Conservation (phyloP, 1,140 invertebrate species). For the Caenorhabditis tropicalis region DNA sequence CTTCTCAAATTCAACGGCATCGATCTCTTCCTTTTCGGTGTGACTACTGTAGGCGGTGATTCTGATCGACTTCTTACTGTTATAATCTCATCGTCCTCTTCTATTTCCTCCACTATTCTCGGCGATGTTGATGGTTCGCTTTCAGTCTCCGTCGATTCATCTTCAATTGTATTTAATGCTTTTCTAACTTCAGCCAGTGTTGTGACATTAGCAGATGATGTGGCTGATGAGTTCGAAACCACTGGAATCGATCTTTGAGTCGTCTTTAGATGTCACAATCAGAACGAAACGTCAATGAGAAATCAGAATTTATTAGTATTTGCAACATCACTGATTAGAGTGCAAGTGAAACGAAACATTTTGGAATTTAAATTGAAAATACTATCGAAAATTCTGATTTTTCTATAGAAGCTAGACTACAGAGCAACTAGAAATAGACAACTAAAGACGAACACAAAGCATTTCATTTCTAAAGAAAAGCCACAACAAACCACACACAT, state of each 20-base stretch:
- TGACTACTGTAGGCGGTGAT: neutral
- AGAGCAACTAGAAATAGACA: no score
- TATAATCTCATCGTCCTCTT: neutral
- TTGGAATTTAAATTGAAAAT: no score
- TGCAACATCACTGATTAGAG: no score
- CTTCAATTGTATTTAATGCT: constrained; percentile 27
- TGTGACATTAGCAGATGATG: neutral
- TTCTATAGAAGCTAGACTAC: no score
- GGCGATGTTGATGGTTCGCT: neutral
- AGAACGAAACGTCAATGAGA: neutral
- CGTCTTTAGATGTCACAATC: neutral
- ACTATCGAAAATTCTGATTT: no score
- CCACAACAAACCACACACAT: neutral
- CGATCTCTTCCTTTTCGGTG: constrained; percentile 8
- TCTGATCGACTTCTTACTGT: neutral
- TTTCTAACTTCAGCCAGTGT: neutral
- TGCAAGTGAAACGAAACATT: no score
- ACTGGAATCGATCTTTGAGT: neutral
- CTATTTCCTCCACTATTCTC: neutral
- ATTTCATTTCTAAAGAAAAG: neutral
- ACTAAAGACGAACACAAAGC: no score
- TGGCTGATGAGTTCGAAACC: neutral
- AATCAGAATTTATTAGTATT: neutral
- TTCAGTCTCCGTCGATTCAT: constrained; percentile 28
- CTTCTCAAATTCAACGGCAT: neutral